Base-by-base conservation (phyloP, 1,140 invertebrate genomes). In the Aradophagus sp. region DNA sequence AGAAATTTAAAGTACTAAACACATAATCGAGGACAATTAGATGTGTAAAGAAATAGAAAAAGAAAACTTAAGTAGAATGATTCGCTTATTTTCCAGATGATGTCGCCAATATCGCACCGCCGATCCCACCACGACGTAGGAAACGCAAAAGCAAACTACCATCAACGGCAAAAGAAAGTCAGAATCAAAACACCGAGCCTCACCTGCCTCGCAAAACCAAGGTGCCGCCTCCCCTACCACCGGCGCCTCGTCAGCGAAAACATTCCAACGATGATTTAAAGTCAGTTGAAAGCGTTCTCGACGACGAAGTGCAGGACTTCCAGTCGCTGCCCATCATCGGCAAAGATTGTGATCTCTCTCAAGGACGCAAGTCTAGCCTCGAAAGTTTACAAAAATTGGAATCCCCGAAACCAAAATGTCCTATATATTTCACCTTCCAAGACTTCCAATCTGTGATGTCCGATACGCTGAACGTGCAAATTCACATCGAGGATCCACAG, bases 101-200 rank as follows among this genome's bases (percentile, higher is more conserved):
- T 48, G 58, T 67, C 53, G 44, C 53, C 45, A 13, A 41, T 44
- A 45, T 52, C 32, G 41, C 76, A 31, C 84, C 84, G 53, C 81
- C 84, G 15, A 76, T 86, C 34, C 84, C 84, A 39, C 83, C 81
- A 14, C 80, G 81, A 34, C 77, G 84, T 35, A 80, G 68, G 17
- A 84, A 77, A 73, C 76, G 74, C 20, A 84, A 78, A 74, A 55
- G 8, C n/a, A 69, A 71, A 20, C 12, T 31, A 17, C 42, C 42
- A 48, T 47, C 48, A 41, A 44, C 45, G 38, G 15, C 44, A 13
- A 56, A 44, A 42, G 55, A 61, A 34, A 41, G 27, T 42, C 17
- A 56, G 12, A 52, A 39, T 48, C 27, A 55, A 56, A 44, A 19
- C 13, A 14, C 23, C 19, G 39, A 47, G 12, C 38, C 15, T 15